Evolutionary conservation across 2,113 vertebrate genomes (phyloP), one percentile per base, ranked within the genome.

Genomic region (Castor canadensis): DNA sequence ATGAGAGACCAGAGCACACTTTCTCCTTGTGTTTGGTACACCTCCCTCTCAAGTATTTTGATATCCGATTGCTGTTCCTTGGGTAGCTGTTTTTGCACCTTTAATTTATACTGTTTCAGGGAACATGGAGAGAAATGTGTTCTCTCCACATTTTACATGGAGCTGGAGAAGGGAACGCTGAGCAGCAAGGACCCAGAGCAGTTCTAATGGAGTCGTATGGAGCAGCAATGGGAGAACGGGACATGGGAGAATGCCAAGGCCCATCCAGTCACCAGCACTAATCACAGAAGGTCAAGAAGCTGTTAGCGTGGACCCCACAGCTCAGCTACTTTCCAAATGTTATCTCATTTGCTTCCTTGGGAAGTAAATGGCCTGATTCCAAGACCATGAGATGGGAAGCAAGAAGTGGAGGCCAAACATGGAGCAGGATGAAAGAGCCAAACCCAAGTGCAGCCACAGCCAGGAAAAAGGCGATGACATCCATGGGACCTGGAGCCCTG

Each of bases 401-500:
- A 43, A 5, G 43, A 22, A 9, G 4, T 16, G 22, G 38, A 47
- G n/a, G 32, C 45, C 2, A 26, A 40, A 0, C 4, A 7, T 16
- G 45, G 38, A 52, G 40, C 4, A 22, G 30, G 13, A 4, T 6
- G 5, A 32, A 69, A 40, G 11, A 11, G 26, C 12, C 2, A 66
- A 40, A 47, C 40, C 64, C 0, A 1, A 87, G 38, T 5, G 22
- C n/a, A 66, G 38, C 49, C 26, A 62, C 28, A 54, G 20, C 24
- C 10, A 0, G 38, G 45, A 15, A 45, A 43, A 3, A n/a, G 24
- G 13, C 9, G 13, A 16, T 1, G 28, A 30, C 28, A 9, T 6
- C 28, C 0, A 19, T 1, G 4, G 3, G 40, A 35, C 22, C 62
- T 1, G 20, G 75, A 3, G 5, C n/a, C 28, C 11, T 6, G 11